phyloP scores from a whole-genome alignment of 2,797 vertebrate genomes.

The Cephalopachus bancanus region DNA sequence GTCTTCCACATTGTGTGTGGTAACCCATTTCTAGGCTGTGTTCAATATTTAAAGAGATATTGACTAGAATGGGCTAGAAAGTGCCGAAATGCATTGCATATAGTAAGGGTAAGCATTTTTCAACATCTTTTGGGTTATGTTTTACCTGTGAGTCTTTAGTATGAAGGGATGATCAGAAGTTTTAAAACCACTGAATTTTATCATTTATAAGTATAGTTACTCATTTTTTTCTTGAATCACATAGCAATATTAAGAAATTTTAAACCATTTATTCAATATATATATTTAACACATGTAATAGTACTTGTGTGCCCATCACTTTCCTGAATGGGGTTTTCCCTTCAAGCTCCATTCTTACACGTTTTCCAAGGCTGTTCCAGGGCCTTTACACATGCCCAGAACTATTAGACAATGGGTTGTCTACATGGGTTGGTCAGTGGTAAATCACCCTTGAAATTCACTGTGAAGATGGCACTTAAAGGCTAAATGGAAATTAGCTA shows the following conservation, averaged over 20 bases:
- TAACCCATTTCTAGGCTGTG: not conserved
- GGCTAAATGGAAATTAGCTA: slow-evolving; percentile 9
- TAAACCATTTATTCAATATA: not conserved
- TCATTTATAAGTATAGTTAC: not conserved
- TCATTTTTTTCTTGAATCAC: not conserved
- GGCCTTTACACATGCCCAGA: not conserved
- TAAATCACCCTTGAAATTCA: not conserved
- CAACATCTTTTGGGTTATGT: not conserved
- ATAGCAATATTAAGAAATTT: not conserved
- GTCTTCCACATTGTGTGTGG: not conserved
- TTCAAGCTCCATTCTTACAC: not conserved
- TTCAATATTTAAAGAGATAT: not conserved
- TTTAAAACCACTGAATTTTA: slow-evolving; percentile 6
- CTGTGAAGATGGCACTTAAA: not conserved
- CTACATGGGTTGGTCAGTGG: not conserved
- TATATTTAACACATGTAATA: not conserved
- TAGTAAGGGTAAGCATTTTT: not conserved
- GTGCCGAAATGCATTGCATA: not conserved
- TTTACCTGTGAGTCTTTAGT: slow-evolving; percentile 27
- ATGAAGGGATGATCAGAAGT: not conserved
- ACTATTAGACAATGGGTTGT: not conserved
- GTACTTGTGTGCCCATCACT: not conserved
- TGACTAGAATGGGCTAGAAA: not conserved
- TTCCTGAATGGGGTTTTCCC: not conserved
- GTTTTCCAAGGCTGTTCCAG: not conserved